phyloP scores from a whole-genome alignment of 1,140 invertebrate genomes.

The Scaptomyza pallida region DNA sequence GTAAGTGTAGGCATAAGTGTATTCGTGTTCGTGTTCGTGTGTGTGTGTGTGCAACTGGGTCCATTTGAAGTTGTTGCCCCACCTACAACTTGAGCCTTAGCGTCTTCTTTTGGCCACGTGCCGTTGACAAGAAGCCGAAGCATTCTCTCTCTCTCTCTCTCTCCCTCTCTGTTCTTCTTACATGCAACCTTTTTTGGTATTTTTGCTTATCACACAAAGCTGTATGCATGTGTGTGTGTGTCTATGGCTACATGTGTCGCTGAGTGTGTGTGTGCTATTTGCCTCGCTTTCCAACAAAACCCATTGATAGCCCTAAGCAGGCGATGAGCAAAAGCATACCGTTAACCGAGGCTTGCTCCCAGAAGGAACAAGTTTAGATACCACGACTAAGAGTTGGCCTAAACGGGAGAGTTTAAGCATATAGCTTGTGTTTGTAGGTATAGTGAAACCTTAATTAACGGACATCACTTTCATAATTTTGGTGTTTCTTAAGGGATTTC shows the following conservation, averaged over 20 bases:
- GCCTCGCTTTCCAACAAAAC: conserved; percentile 23
- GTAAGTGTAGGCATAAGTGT: conserved; percentile 13
- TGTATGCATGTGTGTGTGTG: conserved; percentile 21
- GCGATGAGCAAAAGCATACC: conserved; percentile 23
- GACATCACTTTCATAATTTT: too few species aligned
- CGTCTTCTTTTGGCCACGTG: conserved; percentile 50
- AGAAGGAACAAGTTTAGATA: neutral
- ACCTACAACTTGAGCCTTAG: conserved; percentile 10
- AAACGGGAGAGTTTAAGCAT: too few species aligned
- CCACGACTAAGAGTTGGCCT: too few species aligned
- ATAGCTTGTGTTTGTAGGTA: too few species aligned
- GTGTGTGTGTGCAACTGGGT: conserved; percentile 44
- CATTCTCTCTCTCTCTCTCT: conserved; percentile 20
- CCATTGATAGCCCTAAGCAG: conserved; percentile 64
- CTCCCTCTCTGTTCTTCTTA: too few species aligned
- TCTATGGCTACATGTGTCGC: conserved; percentile 16
- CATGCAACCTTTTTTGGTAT: conserved; percentile 49
- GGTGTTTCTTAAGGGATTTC: too few species aligned
- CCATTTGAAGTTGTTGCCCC: conserved; percentile 56
- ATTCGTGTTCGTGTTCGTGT: conserved; percentile 22
- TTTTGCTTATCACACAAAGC: conserved; percentile 40
- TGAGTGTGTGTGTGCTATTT: conserved; percentile 15
- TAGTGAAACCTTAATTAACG: too few species aligned
- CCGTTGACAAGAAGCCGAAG: conserved; percentile 37
- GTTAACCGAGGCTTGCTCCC: neutral